phyloP scores from a whole-genome alignment of 2,888 invertebrate species.

The Agonopterix heracliana region DNA sequence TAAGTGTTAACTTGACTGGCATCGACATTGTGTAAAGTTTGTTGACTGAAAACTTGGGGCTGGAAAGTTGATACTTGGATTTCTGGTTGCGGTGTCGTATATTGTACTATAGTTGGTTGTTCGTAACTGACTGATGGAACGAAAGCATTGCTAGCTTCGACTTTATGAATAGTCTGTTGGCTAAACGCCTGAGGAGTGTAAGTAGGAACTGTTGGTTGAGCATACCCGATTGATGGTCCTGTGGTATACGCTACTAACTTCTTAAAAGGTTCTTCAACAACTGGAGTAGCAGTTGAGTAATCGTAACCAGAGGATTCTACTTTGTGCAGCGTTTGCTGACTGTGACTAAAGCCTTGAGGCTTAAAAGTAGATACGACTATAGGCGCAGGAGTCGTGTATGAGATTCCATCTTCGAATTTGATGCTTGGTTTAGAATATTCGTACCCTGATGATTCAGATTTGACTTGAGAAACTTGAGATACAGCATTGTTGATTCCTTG shows the following conservation, averaged over 20 bases:
- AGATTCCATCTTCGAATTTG: conserved; percentile 54
- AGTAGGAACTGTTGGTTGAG: conserved; percentile 39
- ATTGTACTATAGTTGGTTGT: conserved; percentile 30
- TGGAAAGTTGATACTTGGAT: conserved; percentile 35
- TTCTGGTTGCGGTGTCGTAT: conserved; percentile 27
- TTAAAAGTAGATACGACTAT: conserved; percentile 48
- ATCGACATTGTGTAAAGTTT: conserved; percentile 53
- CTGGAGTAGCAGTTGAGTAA: conserved; percentile 47
- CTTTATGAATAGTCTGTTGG: conserved; percentile 47
- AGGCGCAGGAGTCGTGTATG: conserved; percentile 50
- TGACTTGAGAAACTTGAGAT: neutral
- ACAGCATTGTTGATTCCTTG: conserved; percentile 37
- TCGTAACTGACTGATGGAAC: conserved; percentile 26
- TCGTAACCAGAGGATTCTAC: conserved; percentile 43
- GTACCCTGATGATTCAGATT: conserved; percentile 38
- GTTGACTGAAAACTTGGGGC: conserved; percentile 46
- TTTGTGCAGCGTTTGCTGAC: conserved; percentile 52
- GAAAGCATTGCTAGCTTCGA: conserved; percentile 35
- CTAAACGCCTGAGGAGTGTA: conserved; percentile 47
- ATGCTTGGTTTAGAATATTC: conserved; percentile 48
- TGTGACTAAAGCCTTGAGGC: conserved; percentile 51
- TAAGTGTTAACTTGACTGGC: conserved; percentile 37
- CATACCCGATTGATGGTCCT: conserved; percentile 40
- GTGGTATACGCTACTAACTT: conserved; percentile 63
- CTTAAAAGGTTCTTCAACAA: conserved; percentile 57